Percentiles rank a stretch among this genome's conserved stretches.
phyloP scores from a whole-genome alignment of 2,888 invertebrate species.

The Serripes groenlandicus region DNA sequence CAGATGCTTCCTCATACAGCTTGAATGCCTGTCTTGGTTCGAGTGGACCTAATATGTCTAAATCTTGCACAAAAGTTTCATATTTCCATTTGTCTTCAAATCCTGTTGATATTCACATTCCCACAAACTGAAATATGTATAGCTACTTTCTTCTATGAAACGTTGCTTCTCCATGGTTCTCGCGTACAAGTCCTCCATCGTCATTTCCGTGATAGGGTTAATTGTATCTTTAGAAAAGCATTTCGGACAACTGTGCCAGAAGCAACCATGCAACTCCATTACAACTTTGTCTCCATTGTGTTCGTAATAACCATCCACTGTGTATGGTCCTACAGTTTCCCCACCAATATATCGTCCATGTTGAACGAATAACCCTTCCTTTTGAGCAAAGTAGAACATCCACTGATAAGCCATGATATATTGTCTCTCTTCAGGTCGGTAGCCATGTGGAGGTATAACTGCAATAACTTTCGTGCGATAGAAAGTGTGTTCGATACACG shows the following conservation, averaged over 20 bases:
- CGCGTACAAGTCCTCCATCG: background rate
- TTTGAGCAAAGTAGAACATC: background rate
- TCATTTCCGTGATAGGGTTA: background rate
- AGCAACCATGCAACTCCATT: background rate
- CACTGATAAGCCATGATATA: slow-evolving; percentile 9
- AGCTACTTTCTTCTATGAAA: background rate
- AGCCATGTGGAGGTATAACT: background rate
- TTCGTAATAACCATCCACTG: slow-evolving; percentile 49
- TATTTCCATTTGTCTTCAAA: too few relatives aligned
- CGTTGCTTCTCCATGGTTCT: background rate
- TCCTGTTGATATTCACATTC: too few relatives aligned
- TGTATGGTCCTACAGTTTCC: slow-evolving; percentile 35
- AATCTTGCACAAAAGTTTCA: too few relatives aligned
- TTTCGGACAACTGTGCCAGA: background rate
- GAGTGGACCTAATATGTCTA: too few relatives aligned
- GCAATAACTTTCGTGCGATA: background rate
- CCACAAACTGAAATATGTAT: background rate
- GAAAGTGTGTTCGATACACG: slow-evolving; percentile 37
- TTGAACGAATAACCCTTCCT: slow-evolving; percentile 23
- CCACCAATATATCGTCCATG: slow-evolving; percentile 42
- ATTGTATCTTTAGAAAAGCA: background rate
- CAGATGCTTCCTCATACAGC: too few relatives aligned
- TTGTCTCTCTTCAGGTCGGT: background rate
- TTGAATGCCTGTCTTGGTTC: too few relatives aligned
- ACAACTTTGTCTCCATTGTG: background rate